A percentile compares a stretch with the other conserved stretches of the same genome.
Conservation (phyloP, 2,113 vertebrate genomes). For the Thalassoma bifasciatum region DNA sequence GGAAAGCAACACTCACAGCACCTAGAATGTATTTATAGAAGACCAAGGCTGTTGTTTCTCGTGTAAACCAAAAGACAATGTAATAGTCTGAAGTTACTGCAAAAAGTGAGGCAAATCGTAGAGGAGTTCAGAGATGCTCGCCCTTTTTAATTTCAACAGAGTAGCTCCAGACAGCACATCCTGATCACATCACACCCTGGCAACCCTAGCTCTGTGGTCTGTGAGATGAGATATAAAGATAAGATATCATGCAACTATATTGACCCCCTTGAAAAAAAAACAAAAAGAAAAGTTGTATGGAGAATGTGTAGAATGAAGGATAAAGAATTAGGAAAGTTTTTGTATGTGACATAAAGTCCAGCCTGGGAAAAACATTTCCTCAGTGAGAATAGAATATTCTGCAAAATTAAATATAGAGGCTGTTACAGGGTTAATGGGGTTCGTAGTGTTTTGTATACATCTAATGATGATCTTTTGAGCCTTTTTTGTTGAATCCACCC, state of each 20-base stretch:
- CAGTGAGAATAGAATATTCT: too few relatives aligned
- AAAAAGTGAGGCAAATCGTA: constrained; percentile 21
- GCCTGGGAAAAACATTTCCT: constrained; percentile 1
- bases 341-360: constrained; percentile 4
- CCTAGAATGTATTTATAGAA: constrained; percentile 11
- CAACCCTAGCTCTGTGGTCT: constrained; percentile 34
- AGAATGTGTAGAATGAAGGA: background rate
- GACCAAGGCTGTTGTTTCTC: constrained; percentile 11
- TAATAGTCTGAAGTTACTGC: constrained; percentile 14
- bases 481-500: too few relatives aligned
- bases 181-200: constrained; percentile 49
- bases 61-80: constrained; percentile 24
- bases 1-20: constrained; percentile 20
- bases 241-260: constrained; percentile 39
- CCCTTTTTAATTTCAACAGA: constrained; percentile 43
- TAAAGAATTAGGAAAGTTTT: constrained; percentile 2
- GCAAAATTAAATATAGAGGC: too few relatives aligned
- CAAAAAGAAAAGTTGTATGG: constrained; percentile 9
- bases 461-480: too few relatives aligned
- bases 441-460: too few relatives aligned
- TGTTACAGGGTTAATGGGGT: too few relatives aligned
- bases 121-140: constrained; percentile 18
- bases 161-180: constrained; percentile 43
- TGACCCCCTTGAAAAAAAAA: constrained; percentile 8
- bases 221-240: constrained; percentile 49